Base-by-base conservation (phyloP, 2,888 invertebrate species). In the Meteorus colon region DNA sequence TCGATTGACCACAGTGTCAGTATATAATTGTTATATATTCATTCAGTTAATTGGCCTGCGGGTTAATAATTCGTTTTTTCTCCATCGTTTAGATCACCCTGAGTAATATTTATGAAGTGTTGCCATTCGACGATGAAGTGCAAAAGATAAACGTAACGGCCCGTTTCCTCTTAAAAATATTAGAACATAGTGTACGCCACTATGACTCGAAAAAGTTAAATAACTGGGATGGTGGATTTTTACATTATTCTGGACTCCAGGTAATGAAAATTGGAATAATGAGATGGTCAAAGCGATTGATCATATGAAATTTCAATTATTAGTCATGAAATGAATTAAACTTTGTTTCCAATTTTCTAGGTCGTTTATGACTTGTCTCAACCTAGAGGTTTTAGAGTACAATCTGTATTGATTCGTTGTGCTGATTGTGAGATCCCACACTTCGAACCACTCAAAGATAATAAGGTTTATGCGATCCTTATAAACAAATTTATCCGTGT, bases 181-280 rank as follows among this genome's bases (percentile, higher is more conserved):
- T 96, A 3, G 96, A 96, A 86, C 92, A 92, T 86, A 91, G 94
- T 0, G 95, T 96, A 0, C 86, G 88, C 0, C 83, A 79, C 29
- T 72, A 88, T 8, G 82, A 84, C 8, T 8, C 6, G 8, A 41
- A 41, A 0, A 1, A 1, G 4, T 89, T 89, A 77, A 91, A 91
- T 74, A 86, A 88, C 0, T 92, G 90, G 4, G 84, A 91, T 19
- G 97, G 97, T 0, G 94, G 94, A 80, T 97, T 97, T 85, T 90
- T 97, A 5, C 97, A 98, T 90, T 90, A 95, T 75, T 96, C 97
- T 24, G 97, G 97, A 0, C 81, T 95, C 12, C 92, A 90, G 83
- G 89, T 88, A 41, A 71, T 51, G 16, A 12, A 10, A 27, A 65
- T 31, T 71, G 1, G 45, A 59, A 29, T 65, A 3, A 6, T 19